phyloP scores from a whole-genome alignment of 2,113 vertebrate genomes.

The Varanus salvator region DNA sequence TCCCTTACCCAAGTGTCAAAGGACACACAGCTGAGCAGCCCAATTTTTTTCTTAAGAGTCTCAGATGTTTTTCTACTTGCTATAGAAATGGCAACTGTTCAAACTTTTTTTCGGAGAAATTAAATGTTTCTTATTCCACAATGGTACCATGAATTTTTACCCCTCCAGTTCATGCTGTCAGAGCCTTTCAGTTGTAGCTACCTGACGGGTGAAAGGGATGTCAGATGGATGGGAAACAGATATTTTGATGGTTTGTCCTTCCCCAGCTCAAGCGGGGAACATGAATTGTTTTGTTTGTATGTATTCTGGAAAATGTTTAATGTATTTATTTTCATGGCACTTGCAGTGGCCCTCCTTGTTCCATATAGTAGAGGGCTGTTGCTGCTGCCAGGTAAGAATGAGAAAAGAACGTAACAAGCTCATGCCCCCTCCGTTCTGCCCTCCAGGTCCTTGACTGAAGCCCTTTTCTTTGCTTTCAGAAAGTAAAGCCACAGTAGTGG shows the following conservation, averaged over 20 bases:
- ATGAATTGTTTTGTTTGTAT: not conserved
- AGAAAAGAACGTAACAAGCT: accelerated
- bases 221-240: not conserved
- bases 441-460: not conserved
- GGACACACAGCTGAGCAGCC: not conserved
- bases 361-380: not conserved
- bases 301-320: constrained; percentile 39
- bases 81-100: constrained; percentile 21
- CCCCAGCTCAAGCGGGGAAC: not conserved
- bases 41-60: too few species aligned
- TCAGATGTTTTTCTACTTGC: constrained; percentile 41
- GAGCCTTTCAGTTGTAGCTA: not conserved
- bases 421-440: accelerated
- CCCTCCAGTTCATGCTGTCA: not conserved
- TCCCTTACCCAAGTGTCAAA: not conserved
- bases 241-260: accelerated
- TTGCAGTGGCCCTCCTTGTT: not conserved
- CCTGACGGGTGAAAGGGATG: not conserved
- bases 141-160: constrained; percentile 6
- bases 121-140: constrained; percentile 45
- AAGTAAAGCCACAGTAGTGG: not conserved
- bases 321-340: constrained; percentile 73
- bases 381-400: not conserved
- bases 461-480: not conserved
- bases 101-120: constrained; percentile 22